Conservation (phyloP, 2,888 invertebrate species). For the Eupithecia centaureata region DNA sequence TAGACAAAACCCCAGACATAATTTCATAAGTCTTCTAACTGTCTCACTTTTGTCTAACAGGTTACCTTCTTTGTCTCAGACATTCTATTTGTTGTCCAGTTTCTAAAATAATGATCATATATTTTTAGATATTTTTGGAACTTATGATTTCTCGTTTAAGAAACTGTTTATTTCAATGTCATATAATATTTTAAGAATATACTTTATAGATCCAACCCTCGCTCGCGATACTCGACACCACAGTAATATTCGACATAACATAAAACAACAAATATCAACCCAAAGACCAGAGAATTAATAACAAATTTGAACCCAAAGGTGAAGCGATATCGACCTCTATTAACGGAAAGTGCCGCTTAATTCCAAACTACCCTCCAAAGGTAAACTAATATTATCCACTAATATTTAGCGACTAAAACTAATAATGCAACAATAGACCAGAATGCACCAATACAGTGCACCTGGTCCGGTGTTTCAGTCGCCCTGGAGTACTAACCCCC, state of each 20-base stretch:
- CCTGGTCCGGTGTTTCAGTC: conserved; percentile 66
- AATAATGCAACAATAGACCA: conserved; percentile 66
- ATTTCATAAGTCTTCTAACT: too few species aligned
- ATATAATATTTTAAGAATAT: too few species aligned
- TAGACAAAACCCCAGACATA: too few species aligned
- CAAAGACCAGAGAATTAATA: background rate
- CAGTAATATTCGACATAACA: background rate
- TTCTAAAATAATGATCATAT: too few species aligned
- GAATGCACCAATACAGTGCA: conserved; percentile 74
- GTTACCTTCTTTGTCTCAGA: too few species aligned
- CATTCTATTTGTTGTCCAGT: too few species aligned
- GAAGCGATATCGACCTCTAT: conserved; percentile 33
- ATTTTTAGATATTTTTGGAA: too few species aligned
- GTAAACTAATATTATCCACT: conserved; percentile 48
- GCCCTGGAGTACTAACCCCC: conserved; percentile 46
- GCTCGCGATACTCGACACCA: background rate
- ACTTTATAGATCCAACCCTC: too few species aligned
- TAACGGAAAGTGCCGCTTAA: conserved; percentile 32
- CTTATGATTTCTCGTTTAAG: too few species aligned
- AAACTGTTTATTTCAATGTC: too few species aligned
- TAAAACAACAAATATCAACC: background rate
- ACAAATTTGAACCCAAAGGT: conserved; percentile 2
- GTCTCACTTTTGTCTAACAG: too few species aligned
- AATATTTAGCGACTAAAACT: conserved; percentile 49
- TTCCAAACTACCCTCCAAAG: conserved; percentile 37